These are phyloP conservation scores for Tyto alba DNA, from an alignment of 2,113 vertebrate species.

Conservation along the genomic window DNA sequence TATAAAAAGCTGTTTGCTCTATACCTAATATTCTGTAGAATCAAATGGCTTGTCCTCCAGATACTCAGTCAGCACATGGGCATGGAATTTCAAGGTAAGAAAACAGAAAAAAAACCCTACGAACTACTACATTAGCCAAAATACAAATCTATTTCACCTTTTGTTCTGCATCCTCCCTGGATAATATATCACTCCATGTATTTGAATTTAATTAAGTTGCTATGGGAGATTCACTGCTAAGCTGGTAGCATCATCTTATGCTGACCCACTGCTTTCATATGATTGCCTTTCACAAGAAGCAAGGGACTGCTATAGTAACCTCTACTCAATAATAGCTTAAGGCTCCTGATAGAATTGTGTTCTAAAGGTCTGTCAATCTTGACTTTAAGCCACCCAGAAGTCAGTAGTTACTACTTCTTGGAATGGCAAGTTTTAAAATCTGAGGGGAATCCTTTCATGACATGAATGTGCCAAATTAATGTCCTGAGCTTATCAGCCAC, in stretches of 20 bases:
- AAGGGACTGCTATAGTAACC: slow-evolving; percentile 33
- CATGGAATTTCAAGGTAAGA: not conserved
- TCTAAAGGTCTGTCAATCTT: slow-evolving; percentile 4
- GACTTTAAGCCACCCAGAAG: slow-evolving; percentile 5
- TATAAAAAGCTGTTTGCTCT: not conserved
- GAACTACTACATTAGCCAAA: not conserved
- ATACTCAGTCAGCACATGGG: not conserved
- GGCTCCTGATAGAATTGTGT: not conserved
- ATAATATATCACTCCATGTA: not conserved
- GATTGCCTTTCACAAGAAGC: slow-evolving; percentile 13
- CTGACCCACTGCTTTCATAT: not conserved
- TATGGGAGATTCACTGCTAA: slow-evolving; percentile 10
- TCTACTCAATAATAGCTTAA: not conserved
- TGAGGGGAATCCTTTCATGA: not conserved
- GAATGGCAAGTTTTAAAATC: not conserved
- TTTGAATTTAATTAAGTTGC: slow-evolving; percentile 49
- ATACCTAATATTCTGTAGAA: not conserved
- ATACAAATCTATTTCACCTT: not conserved
- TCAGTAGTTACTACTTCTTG: not conserved
- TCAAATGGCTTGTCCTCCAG: not conserved
- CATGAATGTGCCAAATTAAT: not conserved
- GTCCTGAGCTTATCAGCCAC: not conserved
- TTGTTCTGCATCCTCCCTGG: not conserved
- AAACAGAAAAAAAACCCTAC: not conserved
- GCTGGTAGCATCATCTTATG: slow-evolving; percentile 40